phyloP scores from a whole-genome alignment of 1,140 invertebrate species.

The Holcopasites calliopsidis region DNA sequence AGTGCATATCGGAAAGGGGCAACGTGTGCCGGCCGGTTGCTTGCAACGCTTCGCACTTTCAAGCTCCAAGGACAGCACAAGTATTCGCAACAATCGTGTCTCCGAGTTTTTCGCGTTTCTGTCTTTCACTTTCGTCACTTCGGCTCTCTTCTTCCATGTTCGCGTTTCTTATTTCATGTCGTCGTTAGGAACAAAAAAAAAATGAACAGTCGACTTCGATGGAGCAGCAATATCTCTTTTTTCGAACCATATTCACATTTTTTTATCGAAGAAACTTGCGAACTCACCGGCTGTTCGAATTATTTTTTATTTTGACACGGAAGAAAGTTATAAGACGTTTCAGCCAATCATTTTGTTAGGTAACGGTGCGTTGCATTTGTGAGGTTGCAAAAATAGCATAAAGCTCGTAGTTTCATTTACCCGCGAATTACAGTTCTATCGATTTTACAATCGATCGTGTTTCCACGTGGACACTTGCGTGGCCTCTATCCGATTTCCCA shows the following conservation, averaged over 20 bases:
- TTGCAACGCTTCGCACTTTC: slow-evolving; percentile 48
- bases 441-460: slow-evolving; percentile 34
- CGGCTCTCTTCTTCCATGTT: not conserved
- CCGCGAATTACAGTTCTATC: not conserved
- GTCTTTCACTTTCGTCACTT: slow-evolving; percentile 35
- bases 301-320: too few relatives aligned
- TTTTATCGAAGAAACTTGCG: too few relatives aligned
- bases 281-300: not conserved
- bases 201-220: not conserved
- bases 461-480: not conserved
- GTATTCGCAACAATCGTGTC: slow-evolving; percentile 25
- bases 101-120: slow-evolving; percentile 16
- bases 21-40: not conserved
- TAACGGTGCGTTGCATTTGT: not conserved
- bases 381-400: not conserved
- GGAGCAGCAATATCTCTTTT: too few relatives aligned
- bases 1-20: slow-evolving; percentile 45
- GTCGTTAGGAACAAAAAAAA: too few relatives aligned
- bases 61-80: slow-evolving; percentile 47
- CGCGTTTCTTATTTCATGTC: too few relatives aligned
- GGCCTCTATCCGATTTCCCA: slow-evolving; percentile 42
- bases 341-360: not conserved
- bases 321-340: not conserved
- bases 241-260: too few relatives aligned
- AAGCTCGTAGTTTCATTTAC: not conserved